Evolutionary conservation across 2,113 vertebrate genomes (phyloP).

Genomic region (Tachysurus fulvidraco): DNA sequence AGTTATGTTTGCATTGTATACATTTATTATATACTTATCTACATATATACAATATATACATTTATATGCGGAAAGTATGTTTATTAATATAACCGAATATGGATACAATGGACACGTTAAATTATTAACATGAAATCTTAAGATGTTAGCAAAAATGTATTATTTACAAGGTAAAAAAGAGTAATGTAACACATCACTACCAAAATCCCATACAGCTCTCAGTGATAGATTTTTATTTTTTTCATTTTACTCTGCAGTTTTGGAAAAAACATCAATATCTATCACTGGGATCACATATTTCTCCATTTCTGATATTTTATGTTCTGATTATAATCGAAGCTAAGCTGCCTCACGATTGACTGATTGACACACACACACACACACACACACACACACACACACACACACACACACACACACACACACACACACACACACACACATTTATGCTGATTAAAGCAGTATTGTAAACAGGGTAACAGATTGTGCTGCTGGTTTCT

Average conservation of each 20-base stretch:
- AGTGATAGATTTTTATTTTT: not conserved
- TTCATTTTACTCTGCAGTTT: not conserved
- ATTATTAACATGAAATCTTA: no score
- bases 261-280: not conserved
- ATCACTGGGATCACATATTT: not conserved
- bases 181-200: not conserved
- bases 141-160: not conserved
- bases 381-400: no score
- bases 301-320: not conserved
- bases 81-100: not conserved
- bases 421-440: no score
- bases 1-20: not conserved
- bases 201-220: not conserved
- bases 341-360: not conserved
- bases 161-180: not conserved
- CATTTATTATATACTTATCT: no score
- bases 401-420: no score
- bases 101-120: not conserved
- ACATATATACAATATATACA: no score
- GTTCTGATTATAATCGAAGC: not conserved
- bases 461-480: constrained; percentile 25
- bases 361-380: not conserved
- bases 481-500: constrained; percentile 29
- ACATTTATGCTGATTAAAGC: not conserved
- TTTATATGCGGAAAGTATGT: not conserved